Percentiles rank a stretch among this genome's conserved stretches.
Evolutionary conservation across 1,140 invertebrate genomes (phyloP).

Genomic region (Rhyzopertha dominica): DNA sequence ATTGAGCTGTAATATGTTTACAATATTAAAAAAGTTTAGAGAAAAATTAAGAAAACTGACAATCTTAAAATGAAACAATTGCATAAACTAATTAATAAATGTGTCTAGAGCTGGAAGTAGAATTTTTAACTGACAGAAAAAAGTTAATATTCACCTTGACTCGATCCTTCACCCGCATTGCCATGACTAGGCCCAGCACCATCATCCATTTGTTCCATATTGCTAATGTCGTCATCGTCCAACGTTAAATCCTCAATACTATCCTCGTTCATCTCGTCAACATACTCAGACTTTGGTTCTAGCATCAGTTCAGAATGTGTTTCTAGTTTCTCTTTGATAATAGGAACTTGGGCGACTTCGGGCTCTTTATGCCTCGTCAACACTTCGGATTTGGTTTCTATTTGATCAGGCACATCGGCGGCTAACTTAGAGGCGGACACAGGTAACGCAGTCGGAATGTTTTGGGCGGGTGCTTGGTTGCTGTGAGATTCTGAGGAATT

Average conservation of each 20-base stretch:
- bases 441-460: slow-evolving; percentile 47
- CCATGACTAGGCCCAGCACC: slow-evolving; percentile 56
- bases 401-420: slow-evolving; percentile 43
- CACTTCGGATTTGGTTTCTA: slow-evolving; percentile 44
- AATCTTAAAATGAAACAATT: too few species aligned
- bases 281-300: slow-evolving; percentile 71
- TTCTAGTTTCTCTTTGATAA: slow-evolving; percentile 46
- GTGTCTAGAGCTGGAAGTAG: not conserved
- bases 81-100: not conserved
- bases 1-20: too few species aligned
- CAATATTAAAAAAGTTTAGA: too few species aligned
- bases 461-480: slow-evolving; percentile 44
- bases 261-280: slow-evolving; percentile 66
- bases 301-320: slow-evolving; percentile 54
- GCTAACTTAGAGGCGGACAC: slow-evolving; percentile 33
- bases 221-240: slow-evolving; percentile 68
- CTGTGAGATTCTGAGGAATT: slow-evolving; percentile 53
- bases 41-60: too few species aligned
- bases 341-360: slow-evolving; percentile 42
- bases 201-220: slow-evolving; percentile 57
- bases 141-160: slow-evolving; percentile 47
- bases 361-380: slow-evolving; percentile 37
- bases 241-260: slow-evolving; percentile 77
- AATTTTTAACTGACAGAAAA: not conserved
- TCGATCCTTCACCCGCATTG: slow-evolving; percentile 52